phyloP scores from a whole-genome alignment of 1,140 invertebrate species.

The Apis cerana region DNA sequence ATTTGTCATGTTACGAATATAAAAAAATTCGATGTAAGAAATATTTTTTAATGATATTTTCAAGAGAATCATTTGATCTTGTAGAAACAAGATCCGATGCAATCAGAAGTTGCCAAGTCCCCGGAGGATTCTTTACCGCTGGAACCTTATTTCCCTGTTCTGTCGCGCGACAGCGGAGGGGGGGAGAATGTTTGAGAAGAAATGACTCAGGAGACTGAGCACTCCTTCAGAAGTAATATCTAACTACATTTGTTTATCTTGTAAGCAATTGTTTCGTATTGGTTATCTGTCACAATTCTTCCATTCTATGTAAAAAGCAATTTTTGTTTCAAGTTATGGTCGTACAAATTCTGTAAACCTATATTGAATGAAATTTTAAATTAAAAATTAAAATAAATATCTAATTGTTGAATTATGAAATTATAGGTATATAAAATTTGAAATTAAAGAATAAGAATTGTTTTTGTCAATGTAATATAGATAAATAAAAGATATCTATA shows the following conservation, averaged over 20 bases:
- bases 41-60: neutral
- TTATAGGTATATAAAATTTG: neutral
- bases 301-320: neutral
- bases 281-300: neutral
- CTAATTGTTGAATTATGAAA: neutral
- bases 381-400: too few relatives aligned
- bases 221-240: neutral
- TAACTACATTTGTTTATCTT: slow-evolving; percentile 4
- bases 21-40: neutral
- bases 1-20: too few relatives aligned
- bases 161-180: slow-evolving; percentile 8
- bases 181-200: slow-evolving; percentile 4
- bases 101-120: slow-evolving; percentile 15
- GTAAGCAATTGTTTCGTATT: slow-evolving; percentile 1
- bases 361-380: too few relatives aligned
- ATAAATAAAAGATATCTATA: too few relatives aligned
- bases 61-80: neutral
- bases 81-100: neutral
- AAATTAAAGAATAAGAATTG: neutral
- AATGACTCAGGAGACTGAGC: slow-evolving; percentile 26
- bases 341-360: too few relatives aligned
- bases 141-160: slow-evolving; percentile 30
- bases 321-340: neutral
- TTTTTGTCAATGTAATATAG: too few relatives aligned
- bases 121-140: neutral